Evolutionary conservation across 2,113 vertebrate genomes (phyloP).

Genomic region (Notiomystis cincta): DNA sequence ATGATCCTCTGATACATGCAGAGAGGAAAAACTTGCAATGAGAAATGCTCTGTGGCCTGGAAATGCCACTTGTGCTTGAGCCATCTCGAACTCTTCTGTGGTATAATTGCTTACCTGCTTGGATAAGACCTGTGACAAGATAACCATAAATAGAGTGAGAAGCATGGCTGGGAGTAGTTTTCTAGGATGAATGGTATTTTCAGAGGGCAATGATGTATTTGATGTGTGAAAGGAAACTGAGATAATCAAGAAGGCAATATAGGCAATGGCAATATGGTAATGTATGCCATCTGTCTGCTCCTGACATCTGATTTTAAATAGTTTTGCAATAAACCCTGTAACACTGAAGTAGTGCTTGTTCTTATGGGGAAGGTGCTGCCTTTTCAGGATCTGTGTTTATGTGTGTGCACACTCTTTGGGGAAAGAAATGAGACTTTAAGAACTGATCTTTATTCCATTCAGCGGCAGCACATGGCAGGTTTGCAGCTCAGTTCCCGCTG

Average conservation of each 20-base stretch:
- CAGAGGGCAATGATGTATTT: background rate
- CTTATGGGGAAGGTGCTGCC: background rate
- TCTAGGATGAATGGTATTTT: background rate
- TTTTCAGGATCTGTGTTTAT: background rate
- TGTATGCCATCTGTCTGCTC: constrained; percentile 12
- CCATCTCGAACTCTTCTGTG: background rate
- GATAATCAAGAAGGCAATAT: constrained; percentile 2
- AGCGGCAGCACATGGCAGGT: constrained; percentile 5
- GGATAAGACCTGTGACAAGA: background rate
- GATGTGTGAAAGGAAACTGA: constrained; percentile 36
- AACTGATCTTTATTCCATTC: constrained; percentile 32
- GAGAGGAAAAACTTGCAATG: background rate
- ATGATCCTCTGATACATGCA: background rate
- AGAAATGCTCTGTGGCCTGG: background rate
- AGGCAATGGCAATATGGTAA: background rate
- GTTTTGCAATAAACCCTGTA: background rate
- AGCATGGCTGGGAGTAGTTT: background rate
- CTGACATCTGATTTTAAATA: constrained; percentile 1
- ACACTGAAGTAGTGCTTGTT: background rate
- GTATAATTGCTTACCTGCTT: background rate
- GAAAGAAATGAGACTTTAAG: background rate
- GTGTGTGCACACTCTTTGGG: background rate
- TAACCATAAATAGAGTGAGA: background rate
- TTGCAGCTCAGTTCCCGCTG: constrained; percentile 47
- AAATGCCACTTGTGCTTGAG: background rate